A percentile compares a stretch with the other conserved stretches of the same genome.
phyloP scores from a whole-genome alignment of 2,113 vertebrate genomes.

The Rana temporaria region DNA sequence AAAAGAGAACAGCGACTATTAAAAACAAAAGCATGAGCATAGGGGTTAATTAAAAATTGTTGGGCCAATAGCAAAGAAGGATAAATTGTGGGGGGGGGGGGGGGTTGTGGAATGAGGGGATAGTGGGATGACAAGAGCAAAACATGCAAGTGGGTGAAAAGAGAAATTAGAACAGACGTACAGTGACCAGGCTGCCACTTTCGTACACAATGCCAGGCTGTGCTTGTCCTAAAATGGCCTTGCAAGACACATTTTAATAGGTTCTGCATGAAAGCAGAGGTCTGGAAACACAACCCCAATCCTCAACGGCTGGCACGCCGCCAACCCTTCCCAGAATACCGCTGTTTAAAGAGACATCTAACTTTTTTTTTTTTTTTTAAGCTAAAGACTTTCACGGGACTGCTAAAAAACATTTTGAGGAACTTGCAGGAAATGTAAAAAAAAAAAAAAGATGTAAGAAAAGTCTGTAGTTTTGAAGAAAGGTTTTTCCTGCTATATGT shows the following conservation, averaged over 20 bases:
- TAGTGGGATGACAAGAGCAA: not conserved
- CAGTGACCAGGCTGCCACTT: conserved; percentile 36
- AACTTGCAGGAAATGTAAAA: too few species aligned
- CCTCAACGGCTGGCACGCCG: conserved; percentile 18
- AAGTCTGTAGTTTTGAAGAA: too few species aligned
- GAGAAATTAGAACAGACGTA: conserved; percentile 33
- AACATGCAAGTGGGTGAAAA: conserved; percentile 6
- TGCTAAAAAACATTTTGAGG: not conserved
- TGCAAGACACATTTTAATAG: conserved; percentile 48
- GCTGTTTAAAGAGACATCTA: conserved; percentile 29
- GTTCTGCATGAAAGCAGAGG: conserved; percentile 46
- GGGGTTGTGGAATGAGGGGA: not conserved
- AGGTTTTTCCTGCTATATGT: too few species aligned
- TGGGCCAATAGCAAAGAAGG: not conserved
- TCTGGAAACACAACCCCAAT: conserved; percentile 49
- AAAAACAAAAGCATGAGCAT: not conserved
- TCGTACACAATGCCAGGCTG: conserved; percentile 44
- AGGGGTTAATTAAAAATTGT: not conserved
- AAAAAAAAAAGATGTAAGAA: too few species aligned
- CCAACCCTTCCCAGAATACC: conserved; percentile 32
- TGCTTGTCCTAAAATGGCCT: conserved; percentile 47
- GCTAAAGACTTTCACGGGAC: not conserved
- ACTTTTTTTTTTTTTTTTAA: conserved; percentile 23
- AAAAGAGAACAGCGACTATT: not conserved
- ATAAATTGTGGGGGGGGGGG: not conserved